Conservation (phyloP, 2,113 vertebrate species). For the Meriones unguiculatus region DNA sequence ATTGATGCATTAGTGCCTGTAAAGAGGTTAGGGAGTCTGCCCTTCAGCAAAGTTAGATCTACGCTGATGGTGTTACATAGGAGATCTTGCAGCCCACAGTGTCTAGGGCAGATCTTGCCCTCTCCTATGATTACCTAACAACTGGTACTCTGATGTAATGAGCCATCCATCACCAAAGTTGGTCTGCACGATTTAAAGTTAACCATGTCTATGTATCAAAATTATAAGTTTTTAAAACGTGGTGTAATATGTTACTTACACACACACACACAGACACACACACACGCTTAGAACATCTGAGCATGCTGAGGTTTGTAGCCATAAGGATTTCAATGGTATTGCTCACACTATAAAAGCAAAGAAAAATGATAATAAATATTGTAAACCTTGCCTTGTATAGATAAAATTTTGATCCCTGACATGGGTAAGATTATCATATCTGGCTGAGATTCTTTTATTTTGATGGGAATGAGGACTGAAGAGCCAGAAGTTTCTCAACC, state of each 20-base stretch:
- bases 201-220: background rate
- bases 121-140: background rate
- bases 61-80: background rate
- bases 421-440: background rate
- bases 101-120: background rate
- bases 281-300: background rate
- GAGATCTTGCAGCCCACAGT: background rate
- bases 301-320: background rate
- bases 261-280: background rate
- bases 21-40: slow-evolving; percentile 26
- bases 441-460: slow-evolving; percentile 1
- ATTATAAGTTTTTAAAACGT: background rate
- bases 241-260: background rate
- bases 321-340: background rate
- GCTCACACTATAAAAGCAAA: background rate
- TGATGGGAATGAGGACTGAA: background rate
- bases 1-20: background rate
- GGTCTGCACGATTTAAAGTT: background rate
- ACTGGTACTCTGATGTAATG: background rate
- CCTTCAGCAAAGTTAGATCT: slow-evolving; percentile 35
- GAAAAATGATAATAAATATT: slow-evolving; percentile 8
- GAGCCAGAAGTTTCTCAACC: background rate
- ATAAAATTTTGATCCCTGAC: background rate
- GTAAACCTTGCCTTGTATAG: background rate
- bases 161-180: background rate